Conservation (phyloP, 2,888 invertebrate genomes). For the Tinea semifulvella region DNA sequence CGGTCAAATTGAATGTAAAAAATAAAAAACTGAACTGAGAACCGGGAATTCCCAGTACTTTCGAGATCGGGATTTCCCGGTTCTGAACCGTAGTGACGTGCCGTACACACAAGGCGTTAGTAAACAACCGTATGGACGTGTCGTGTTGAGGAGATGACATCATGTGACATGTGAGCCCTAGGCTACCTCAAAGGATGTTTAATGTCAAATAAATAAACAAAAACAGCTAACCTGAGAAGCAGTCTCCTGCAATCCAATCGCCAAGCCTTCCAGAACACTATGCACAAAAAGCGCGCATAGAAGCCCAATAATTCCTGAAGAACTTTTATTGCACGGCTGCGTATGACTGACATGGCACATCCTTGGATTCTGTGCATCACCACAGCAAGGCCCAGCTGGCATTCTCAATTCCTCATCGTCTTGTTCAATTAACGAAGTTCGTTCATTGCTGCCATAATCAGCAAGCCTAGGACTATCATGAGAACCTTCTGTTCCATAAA, state of each 20-base stretch:
- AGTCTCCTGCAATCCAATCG: constrained; percentile 78
- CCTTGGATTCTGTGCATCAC: constrained; percentile 42
- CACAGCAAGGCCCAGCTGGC: constrained; percentile 31
- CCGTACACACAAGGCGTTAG: too few relatives aligned
- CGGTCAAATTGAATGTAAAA: too few relatives aligned
- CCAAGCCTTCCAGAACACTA: constrained; percentile 81
- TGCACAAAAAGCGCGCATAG: constrained; percentile 80
- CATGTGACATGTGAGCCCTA: too few relatives aligned
- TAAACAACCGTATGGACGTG: too few relatives aligned
- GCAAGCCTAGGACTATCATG: constrained; percentile 18
- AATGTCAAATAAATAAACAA: background rate
- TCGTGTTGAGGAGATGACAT: too few relatives aligned
- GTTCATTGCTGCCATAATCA: constrained; percentile 35
- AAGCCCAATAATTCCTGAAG: constrained; percentile 72
- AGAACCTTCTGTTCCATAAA: constrained; percentile 48
- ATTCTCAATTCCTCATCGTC: constrained; percentile 37
- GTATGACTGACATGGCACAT: constrained; percentile 74
- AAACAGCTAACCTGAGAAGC: constrained; percentile 63
- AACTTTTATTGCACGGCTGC: constrained; percentile 70
- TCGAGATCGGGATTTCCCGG: too few relatives aligned
- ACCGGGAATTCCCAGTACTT: too few relatives aligned
- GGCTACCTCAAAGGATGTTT: too few relatives aligned
- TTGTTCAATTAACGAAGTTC: constrained; percentile 31
- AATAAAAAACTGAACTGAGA: too few relatives aligned
- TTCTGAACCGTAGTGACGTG: too few relatives aligned